These are phyloP conservation scores for Lepidochitona cinerea DNA, from an alignment of 2,888 invertebrate species.

Conservation along the genomic window DNA sequence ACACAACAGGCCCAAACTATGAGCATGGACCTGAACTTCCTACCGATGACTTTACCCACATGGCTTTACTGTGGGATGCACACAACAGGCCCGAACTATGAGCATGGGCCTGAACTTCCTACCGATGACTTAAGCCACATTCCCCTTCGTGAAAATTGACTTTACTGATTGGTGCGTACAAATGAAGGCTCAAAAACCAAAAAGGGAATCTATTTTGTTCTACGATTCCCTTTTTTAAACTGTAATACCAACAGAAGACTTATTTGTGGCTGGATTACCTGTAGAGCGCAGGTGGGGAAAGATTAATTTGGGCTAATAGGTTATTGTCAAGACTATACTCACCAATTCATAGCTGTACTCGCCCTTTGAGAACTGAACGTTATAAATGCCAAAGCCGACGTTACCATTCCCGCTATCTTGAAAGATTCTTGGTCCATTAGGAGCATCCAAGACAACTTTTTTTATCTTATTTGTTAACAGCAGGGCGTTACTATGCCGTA, in stretches of 20 bases:
- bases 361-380: slow-evolving; percentile 36
- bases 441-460: slow-evolving; percentile 6
- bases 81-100: too few species aligned
- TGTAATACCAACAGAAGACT: not conserved
- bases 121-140: too few species aligned
- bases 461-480: not conserved
- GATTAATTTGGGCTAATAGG: not conserved
- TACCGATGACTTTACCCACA: too few species aligned
- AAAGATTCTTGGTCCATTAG: slow-evolving; percentile 34
- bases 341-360: slow-evolving; percentile 39
- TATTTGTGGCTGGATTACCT: not conserved
- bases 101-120: too few species aligned
- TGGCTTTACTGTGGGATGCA: too few species aligned
- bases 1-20: too few species aligned
- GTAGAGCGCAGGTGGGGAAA: too few species aligned
- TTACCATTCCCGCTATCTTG: slow-evolving; percentile 54
- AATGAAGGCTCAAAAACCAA: too few species aligned
- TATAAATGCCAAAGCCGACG: slow-evolving; percentile 51
- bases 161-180: too few species aligned
- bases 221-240: not conserved
- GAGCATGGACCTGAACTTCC: too few species aligned
- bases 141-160: too few species aligned
- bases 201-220: too few species aligned
- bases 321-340: not conserved
- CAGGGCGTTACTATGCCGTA: not conserved